Conservation (phyloP, 2,113 vertebrate genomes). For the Nibea coibor region DNA sequence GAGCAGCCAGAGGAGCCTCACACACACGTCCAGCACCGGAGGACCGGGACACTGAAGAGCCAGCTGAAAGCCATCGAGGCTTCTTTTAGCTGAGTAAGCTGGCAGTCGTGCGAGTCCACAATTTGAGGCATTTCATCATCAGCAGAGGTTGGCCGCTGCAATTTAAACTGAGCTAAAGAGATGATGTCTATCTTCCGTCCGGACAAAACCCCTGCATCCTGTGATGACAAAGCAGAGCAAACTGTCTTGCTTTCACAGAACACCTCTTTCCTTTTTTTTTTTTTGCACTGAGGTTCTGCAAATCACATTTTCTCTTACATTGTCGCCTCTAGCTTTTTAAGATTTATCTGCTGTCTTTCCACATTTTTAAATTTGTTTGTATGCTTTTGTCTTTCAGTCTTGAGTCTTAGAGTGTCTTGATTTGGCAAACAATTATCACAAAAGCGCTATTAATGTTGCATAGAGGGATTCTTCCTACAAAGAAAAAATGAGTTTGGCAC, state of each 20-base stretch:
- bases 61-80: constrained; percentile 26
- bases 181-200: constrained; percentile 23
- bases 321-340: background rate
- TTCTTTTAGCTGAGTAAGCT: constrained; percentile 8
- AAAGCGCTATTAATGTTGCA: background rate
- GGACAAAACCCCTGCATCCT: constrained; percentile 1
- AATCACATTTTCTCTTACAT: background rate
- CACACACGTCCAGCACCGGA: constrained; percentile 72
- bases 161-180: constrained; percentile 1
- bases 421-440: background rate
- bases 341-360: background rate
- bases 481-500: no score
- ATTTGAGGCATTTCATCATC: constrained; percentile 31
- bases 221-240: constrained; percentile 28
- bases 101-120: background rate
- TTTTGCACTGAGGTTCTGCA: background rate
- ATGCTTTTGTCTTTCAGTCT: background rate
- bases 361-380: no score
- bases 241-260: background rate
- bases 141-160: background rate
- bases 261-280: background rate
- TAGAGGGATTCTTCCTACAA: background rate
- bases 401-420: background rate
- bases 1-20: constrained; percentile 86
- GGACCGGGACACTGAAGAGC: constrained; percentile 30